Conservation (phyloP, 35 echinoderm and acorn worm genomes). For the Ptychodera flava region DNA sequence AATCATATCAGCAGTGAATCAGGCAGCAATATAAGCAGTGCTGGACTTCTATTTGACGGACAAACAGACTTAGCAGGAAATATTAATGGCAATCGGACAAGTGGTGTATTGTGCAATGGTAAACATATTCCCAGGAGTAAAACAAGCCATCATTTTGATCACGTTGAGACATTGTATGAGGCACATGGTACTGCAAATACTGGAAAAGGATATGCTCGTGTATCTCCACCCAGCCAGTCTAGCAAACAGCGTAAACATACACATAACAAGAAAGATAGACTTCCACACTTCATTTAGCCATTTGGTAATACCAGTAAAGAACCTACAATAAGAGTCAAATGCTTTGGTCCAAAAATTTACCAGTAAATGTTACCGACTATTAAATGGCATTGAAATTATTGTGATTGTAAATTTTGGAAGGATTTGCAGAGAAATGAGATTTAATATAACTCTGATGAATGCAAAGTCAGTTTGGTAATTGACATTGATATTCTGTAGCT, state of each 20-base stretch:
- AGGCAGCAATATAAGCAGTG: not conserved
- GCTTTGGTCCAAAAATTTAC: not conserved
- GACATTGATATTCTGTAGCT: too few species aligned
- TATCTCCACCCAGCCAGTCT: not conserved
- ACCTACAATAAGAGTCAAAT: not conserved
- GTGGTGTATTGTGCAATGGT: not conserved
- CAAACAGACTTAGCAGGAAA: not conserved
- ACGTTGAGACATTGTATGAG: not conserved
- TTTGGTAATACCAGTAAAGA: not conserved
- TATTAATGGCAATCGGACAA: not conserved
- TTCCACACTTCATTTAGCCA: not conserved
- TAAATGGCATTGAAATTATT: too few species aligned
- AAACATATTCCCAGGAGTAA: not conserved
- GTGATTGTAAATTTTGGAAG: too few species aligned
- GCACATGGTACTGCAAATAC: not conserved
- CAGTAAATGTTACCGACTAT: not conserved
- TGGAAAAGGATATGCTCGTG: not conserved
- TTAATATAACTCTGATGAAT: too few species aligned
- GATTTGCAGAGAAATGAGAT: too few species aligned
- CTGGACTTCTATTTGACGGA: not conserved
- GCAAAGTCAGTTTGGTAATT: too few species aligned
- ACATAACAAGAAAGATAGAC: not conserved
- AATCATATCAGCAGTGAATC: not conserved
- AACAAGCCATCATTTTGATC: not conserved
- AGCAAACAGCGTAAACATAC: not conserved